phyloP scores from a whole-genome alignment of 2,888 invertebrate species.

The Aproaerema taeniolella region DNA sequence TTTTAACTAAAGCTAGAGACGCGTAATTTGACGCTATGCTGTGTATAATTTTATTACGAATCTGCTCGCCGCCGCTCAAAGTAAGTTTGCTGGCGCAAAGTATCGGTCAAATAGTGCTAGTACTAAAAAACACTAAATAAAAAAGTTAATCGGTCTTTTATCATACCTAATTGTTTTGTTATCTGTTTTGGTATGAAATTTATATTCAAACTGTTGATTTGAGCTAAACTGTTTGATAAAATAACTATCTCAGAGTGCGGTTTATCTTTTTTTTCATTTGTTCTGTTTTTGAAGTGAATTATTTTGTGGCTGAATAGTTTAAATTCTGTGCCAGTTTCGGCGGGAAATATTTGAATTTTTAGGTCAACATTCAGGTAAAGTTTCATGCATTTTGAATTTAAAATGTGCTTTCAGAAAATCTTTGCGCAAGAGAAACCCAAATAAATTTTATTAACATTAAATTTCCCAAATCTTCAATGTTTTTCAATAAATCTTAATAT shows the following conservation, averaged over 20 bases:
- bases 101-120: not conserved
- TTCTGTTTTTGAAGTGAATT: not conserved
- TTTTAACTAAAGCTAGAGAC: conserved; percentile 77
- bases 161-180: conserved; percentile 63
- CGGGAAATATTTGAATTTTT: not conserved
- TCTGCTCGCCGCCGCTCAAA: conserved; percentile 59
- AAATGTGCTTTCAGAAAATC: too few species aligned
- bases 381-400: too few species aligned
- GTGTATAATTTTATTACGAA: conserved; percentile 76
- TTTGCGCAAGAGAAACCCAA: too few species aligned
- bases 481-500: too few species aligned
- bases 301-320: not conserved
- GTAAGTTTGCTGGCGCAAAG: conserved; percentile 26
- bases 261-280: not conserved
- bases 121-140: conserved; percentile 18
- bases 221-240: conserved; percentile 62
- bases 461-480: too few species aligned
- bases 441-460: too few species aligned
- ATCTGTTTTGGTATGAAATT: conserved; percentile 63
- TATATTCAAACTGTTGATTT: conserved; percentile 69
- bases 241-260: conserved; percentile 11
- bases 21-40: conserved; percentile 75
- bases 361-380: too few species aligned
- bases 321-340: not conserved
- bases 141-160: conserved; percentile 61